Evolutionary conservation across 2,888 invertebrate genomes (phyloP).

Genomic region (Hipparchia semele): DNA sequence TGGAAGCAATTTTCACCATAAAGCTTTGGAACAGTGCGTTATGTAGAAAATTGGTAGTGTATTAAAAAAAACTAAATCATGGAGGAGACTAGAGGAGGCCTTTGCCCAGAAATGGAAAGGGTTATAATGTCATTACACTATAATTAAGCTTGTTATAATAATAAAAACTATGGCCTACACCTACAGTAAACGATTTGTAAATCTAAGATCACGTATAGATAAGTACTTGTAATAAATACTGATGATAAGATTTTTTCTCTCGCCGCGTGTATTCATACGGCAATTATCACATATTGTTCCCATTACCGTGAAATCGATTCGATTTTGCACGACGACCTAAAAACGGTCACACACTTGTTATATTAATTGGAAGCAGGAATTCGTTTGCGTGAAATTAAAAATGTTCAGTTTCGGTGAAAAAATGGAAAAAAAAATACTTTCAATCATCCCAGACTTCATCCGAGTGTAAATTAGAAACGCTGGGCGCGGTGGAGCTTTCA

Average conservation of each 20-base stretch:
- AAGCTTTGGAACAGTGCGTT: too few relatives aligned
- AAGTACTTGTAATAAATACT: not conserved
- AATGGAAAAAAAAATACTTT: conserved; percentile 12
- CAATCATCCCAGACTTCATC: conserved; percentile 17
- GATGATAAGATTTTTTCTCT: not conserved
- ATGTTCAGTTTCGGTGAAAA: conserved; percentile 10
- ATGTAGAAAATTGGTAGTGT: too few relatives aligned
- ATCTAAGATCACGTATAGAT: not conserved
- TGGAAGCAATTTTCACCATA: too few relatives aligned
- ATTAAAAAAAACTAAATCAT: too few relatives aligned
- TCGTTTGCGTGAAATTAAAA: conserved; percentile 22
- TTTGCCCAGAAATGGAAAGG: too few relatives aligned
- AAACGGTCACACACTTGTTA: conserved; percentile 24
- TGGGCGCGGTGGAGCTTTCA: conserved; percentile 14
- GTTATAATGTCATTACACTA: too few relatives aligned
- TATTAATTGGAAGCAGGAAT: conserved; percentile 28
- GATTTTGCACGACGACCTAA: conserved; percentile 30
- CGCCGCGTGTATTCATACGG: conserved; percentile 22
- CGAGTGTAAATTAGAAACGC: conserved; percentile 21
- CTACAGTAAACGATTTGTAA: not conserved
- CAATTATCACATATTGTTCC: conserved; percentile 35
- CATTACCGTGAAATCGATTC: conserved; percentile 31
- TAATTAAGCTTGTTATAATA: too few relatives aligned
- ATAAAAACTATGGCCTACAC: too few relatives aligned
- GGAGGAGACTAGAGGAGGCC: too few relatives aligned